phyloP scores from a whole-genome alignment of 2,797 vertebrate species.

The Alosa sapidissima region DNA sequence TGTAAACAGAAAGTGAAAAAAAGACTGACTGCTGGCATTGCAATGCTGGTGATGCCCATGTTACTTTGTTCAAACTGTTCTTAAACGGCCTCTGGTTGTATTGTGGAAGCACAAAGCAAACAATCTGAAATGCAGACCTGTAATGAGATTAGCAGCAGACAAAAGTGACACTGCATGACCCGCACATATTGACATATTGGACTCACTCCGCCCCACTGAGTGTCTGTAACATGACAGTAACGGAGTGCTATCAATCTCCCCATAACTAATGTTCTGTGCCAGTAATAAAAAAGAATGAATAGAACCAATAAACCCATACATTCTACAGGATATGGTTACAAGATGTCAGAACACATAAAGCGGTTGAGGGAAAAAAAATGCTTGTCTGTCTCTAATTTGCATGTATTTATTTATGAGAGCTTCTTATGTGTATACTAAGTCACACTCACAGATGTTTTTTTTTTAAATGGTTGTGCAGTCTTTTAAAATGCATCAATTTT shows the following conservation, averaged over 20 bases:
- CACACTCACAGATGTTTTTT: background rate
- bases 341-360: background rate
- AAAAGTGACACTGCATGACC: background rate
- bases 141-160: background rate
- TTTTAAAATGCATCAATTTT: constrained; percentile 6
- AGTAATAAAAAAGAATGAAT: background rate
- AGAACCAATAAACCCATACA: background rate
- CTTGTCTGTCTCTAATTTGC: too few relatives aligned
- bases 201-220: background rate
- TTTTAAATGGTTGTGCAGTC: background rate
- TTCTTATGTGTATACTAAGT: too few relatives aligned
- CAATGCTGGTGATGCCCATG: background rate
- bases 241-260: background rate
- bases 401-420: too few relatives aligned
- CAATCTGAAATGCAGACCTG: background rate
- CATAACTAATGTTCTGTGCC: background rate
- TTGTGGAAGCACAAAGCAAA: too few relatives aligned
- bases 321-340: background rate
- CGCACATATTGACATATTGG: background rate
- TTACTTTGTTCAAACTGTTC: background rate
- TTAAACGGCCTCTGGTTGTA: background rate
- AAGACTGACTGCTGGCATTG: background rate
- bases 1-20: background rate
- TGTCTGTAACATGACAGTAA: background rate
- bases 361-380: background rate